Conservation (phyloP, 2,888 invertebrate species). For the Philhelius pedissequus region DNA sequence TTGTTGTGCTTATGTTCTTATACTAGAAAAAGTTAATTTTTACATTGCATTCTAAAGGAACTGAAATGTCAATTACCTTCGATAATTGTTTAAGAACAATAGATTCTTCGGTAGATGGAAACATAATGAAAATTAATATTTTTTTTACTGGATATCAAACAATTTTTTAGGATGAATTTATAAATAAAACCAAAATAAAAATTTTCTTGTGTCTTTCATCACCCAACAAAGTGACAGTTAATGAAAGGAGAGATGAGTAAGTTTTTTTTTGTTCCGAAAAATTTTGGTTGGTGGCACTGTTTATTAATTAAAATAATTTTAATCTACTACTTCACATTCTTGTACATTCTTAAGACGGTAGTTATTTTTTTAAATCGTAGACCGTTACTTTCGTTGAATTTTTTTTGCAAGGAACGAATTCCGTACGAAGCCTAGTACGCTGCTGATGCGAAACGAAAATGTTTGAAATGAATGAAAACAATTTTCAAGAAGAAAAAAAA, state of each 20-base stretch:
- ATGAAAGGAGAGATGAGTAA: conserved; percentile 45
- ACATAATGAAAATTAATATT: conserved; percentile 58
- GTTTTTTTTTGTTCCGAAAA: conserved; percentile 18
- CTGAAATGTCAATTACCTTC: conserved; percentile 77
- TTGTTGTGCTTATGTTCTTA: conserved; percentile 84
- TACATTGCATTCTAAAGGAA: not conserved
- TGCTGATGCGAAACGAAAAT: too few species aligned
- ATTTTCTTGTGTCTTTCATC: conserved; percentile 45
- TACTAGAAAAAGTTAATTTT: conserved; percentile 80
- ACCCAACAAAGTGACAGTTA: conserved; percentile 45
- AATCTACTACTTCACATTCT: not conserved
- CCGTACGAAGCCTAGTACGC: too few species aligned
- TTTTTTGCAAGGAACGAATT: too few species aligned
- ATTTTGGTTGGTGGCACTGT: conserved; percentile 1
- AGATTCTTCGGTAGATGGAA: conserved; percentile 78
- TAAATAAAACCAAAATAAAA: conserved; percentile 37
- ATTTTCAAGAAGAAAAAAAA: too few species aligned
- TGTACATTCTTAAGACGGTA: not conserved
- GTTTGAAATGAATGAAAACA: too few species aligned
- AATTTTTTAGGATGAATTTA: conserved; percentile 20
- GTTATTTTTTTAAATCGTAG: not conserved
- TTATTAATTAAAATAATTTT: not conserved
- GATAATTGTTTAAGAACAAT: conserved; percentile 80
- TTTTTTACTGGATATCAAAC: not conserved
- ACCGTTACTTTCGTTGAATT: not conserved